These are phyloP conservation scores for Gryllus longicercus DNA, from an alignment of 2,888 invertebrate genomes.

Conservation along the genomic window DNA sequence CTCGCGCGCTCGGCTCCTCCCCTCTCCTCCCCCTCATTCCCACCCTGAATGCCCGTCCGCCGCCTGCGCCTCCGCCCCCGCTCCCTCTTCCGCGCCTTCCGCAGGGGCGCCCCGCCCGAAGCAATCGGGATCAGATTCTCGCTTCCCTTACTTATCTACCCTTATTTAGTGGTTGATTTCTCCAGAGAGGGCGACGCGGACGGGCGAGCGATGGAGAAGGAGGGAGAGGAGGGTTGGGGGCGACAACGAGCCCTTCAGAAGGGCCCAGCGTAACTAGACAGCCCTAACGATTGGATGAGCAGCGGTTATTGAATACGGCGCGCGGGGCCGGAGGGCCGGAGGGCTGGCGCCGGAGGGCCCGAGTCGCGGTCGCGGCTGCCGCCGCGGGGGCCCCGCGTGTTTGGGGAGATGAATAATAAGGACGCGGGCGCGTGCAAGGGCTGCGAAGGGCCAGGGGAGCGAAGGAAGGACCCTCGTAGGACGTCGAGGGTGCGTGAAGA, in stretches of 20 bases:
- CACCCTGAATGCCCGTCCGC: not conserved
- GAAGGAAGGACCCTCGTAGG: no score
- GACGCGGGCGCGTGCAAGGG: not conserved
- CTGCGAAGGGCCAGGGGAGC: not conserved
- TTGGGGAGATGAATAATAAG: conserved; percentile 2
- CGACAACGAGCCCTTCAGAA: not conserved
- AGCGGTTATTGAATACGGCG: conserved; percentile 7
- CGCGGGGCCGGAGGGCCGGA: not conserved
- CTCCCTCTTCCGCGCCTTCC: not conserved
- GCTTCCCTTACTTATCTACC: conserved; percentile 4
- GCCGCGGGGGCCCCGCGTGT: not conserved
- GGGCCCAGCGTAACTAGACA: conserved; percentile 4
- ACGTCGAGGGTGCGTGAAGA: not conserved
- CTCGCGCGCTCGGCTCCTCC: no score
- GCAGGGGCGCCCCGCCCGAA: not conserved
- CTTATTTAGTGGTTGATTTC: conserved; percentile 17
- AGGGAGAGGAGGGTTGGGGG: not conserved
- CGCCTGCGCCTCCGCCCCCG: not conserved
- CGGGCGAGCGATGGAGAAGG: not conserved
- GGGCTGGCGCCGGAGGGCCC: no score
- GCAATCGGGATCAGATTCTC: conserved; percentile 17
- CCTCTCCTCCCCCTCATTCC: no score
- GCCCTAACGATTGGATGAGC: conserved; percentile 17
- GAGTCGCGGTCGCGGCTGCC: no score
- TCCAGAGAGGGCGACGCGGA: not conserved